Evolutionary conservation across 2,113 vertebrate species (phyloP).

Genomic region (Gobius niger): DNA sequence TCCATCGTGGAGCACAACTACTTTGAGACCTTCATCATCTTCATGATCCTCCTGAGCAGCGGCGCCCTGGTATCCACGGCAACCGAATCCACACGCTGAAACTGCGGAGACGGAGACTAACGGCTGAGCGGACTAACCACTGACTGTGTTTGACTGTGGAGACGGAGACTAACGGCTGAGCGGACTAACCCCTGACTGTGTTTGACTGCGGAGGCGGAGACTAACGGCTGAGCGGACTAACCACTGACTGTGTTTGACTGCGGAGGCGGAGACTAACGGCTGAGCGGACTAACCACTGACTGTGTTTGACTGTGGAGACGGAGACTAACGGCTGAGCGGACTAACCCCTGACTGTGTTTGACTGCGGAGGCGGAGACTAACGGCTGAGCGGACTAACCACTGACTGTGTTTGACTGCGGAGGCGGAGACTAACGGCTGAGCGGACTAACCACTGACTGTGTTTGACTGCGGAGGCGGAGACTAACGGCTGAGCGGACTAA

Average conservation of each 20-base stretch:
- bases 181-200: not conserved
- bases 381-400: not conserved
- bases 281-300: not conserved
- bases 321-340: not conserved
- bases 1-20: constrained; percentile 91
- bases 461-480: not conserved
- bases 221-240: not conserved
- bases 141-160: not conserved
- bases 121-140: not conserved
- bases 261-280: not conserved
- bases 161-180: not conserved
- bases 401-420: not conserved
- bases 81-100: not conserved
- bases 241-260: not conserved
- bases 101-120: not conserved
- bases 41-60: constrained; percentile 96
- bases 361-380: not conserved
- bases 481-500: not conserved
- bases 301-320: not conserved
- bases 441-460: not conserved
- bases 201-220: not conserved
- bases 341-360: not conserved
- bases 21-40: constrained; percentile 95
- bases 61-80: constrained; percentile 83
- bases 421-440: not conserved